These are phyloP conservation scores for Micrastur ruficollis DNA, from an alignment of 2,797 vertebrate genomes.

Conservation along the genomic window DNA sequence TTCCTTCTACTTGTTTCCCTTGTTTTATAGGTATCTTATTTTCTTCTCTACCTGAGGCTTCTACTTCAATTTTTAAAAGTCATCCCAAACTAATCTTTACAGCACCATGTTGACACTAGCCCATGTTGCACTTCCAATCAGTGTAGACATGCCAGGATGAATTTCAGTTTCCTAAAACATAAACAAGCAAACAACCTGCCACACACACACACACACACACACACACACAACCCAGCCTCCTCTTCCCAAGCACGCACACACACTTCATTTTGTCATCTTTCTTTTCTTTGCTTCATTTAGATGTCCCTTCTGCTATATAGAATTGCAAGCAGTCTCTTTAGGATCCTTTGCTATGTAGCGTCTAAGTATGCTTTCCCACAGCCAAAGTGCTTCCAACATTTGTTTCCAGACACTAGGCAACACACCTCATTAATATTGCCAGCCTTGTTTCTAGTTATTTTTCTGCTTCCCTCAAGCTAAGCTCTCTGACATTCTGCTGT, in stretches of 20 bases:
- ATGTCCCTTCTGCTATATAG: background rate
- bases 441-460: slow-evolving; percentile 3
- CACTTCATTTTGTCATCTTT: background rate
- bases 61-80: background rate
- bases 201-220: too few relatives aligned
- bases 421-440: background rate
- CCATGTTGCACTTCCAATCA: background rate
- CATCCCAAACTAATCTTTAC: slow-evolving; percentile 17
- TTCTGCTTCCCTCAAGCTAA: background rate
- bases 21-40: background rate
- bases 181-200: background rate
- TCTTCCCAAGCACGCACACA: background rate
- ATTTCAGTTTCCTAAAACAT: slow-evolving; percentile 29
- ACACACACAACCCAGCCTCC: background rate
- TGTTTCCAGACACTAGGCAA: background rate
- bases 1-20: background rate
- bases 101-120: background rate
- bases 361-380: background rate
- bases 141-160: background rate
- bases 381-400: background rate
- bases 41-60: background rate
- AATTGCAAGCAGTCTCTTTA: background rate
- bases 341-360: background rate
- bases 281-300: background rate
- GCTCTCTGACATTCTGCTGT: background rate